Base-by-base conservation (phyloP, 2,113 vertebrate genomes). In the Labeo catla region DNA sequence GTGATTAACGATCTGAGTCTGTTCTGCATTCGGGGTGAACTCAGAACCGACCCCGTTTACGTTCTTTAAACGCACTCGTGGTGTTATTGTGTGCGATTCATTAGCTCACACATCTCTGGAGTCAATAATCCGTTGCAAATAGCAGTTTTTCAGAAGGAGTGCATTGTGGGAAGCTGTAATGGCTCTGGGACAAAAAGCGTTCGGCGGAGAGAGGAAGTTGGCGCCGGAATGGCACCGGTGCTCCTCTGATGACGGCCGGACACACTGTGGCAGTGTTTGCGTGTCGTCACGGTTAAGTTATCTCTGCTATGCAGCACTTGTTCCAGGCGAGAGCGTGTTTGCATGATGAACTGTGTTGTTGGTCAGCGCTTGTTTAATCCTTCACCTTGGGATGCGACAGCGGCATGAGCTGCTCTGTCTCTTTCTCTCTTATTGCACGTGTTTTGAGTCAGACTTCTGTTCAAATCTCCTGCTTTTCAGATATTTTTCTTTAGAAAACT, bases 361-460 rank as follows among this genome's bases (percentile, higher is more conserved):
- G 78, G 73, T 88, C 84, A 77, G 59, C 61, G 77, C 47, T 10
- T 11, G 63, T 78, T 65, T 34, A 85, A 61, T 39, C 36, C 59
- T 65, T 85, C 78, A 86, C 79, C 87, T 88, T 86, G 87, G 49
- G 68, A 88, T 87, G 59, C 39, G 78, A 82, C 84, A 21, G 28
- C 7, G 8, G 9, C 15, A 45, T 28, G 19, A 70, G 11, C n/a
- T 45, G 45, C 66, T 16, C 83, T 34, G 39, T 63, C 13, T 28
- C 61, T 63, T 23, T 28, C 63, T 34, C 61, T 28, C 10, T 65
- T 23, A 36, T 36, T 68, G 3, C 28, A 68, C 28, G 3, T 28
- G 28, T 15, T 34, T 15, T 13, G 19, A 59, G 57, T 59, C 19
- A 0, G 54, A 19, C 6, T 21, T 57, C 19, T 21, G 19, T 21